Conservation (phyloP, 2,888 invertebrate genomes). For the Luperina testacea region DNA sequence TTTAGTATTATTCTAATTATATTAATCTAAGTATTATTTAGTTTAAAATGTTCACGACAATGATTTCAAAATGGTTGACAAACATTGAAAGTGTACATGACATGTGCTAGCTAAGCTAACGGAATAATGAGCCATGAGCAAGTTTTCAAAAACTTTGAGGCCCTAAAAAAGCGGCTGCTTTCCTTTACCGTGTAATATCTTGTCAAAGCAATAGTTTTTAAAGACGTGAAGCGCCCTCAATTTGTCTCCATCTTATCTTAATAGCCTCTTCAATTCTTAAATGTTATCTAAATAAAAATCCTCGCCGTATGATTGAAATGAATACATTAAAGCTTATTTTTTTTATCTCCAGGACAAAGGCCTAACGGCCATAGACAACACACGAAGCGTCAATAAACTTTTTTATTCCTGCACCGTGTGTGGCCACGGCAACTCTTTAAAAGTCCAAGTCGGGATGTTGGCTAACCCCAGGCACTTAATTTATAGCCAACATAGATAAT, state of each 20-base stretch:
- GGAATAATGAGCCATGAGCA: no score
- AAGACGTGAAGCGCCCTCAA: conserved; percentile 4
- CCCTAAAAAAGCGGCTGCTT: no score
- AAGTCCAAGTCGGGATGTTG: conserved; percentile 77
- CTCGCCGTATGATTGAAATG: conserved; percentile 60
- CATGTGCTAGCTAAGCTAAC: no score
- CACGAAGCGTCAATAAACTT: conserved; percentile 64
- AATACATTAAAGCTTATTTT: conserved; percentile 63
- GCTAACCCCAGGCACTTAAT: conserved; percentile 78
- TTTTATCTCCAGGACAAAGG: conserved; percentile 65
- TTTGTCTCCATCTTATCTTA: conserved; percentile 55
- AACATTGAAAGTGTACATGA: no score
- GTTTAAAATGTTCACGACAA: no score
- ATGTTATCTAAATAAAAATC: conserved; percentile 61
- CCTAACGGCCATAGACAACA: conserved; percentile 62
- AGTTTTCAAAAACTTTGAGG: no score
- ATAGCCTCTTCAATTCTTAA: conserved; percentile 52
- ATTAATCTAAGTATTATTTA: no score
- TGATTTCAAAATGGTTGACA: no score
- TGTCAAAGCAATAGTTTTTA: conserved; percentile 25
- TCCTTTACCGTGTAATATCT: neutral
- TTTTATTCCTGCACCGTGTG: conserved; percentile 76
- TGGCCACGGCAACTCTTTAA: conserved; percentile 75
- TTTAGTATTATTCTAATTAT: no score
- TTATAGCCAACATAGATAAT: conserved; percentile 80